Percentiles rank a stretch among this genome's conserved stretches.
phyloP scores from a whole-genome alignment of 2,113 vertebrate genomes.

The Grammomys dolichurus region DNA sequence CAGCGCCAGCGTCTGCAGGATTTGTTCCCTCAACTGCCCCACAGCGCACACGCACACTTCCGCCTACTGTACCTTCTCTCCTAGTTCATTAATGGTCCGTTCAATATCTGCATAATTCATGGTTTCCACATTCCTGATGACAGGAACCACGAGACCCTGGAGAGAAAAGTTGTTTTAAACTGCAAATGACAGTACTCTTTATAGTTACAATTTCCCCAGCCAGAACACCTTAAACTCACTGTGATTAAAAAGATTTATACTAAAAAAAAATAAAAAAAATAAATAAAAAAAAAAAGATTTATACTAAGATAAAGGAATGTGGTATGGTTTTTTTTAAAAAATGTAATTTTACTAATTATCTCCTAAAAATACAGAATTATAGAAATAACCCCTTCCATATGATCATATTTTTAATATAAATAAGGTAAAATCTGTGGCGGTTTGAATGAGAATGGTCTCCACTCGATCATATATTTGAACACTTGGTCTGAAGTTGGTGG shows the following conservation, averaged over 20 bases:
- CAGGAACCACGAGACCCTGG: constrained; percentile 98
- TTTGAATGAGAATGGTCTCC: neutral
- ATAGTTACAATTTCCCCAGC: neutral
- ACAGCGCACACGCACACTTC: neutral
- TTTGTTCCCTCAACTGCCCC: neutral
- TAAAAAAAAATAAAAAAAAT: too few species aligned
- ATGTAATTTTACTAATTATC: constrained; percentile 5
- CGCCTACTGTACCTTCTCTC: constrained; percentile 93
- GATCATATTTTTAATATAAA: constrained; percentile 13
- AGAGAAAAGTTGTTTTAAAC: constrained; percentile 50
- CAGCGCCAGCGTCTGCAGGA: neutral
- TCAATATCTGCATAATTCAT: constrained; percentile 99
- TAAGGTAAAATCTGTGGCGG: neutral
- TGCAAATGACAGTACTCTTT: constrained; percentile 15
- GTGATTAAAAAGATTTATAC: neutral
- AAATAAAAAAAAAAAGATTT: too few species aligned
- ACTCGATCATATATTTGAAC: neutral
- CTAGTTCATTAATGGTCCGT: constrained; percentile 93
- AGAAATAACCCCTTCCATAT: constrained; percentile 18
- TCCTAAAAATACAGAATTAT: neutral
- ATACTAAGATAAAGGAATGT: neutral
- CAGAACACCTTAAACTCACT: constrained; percentile 43
- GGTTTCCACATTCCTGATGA: constrained; percentile 94
- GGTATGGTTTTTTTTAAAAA: neutral
- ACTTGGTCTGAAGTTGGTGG: neutral